Percentiles rank a stretch among this genome's conserved stretches.
phyloP scores from a whole-genome alignment of 30 jellyfish, hydroid and myxozoan genomes.

The Cassiopea xamachana region DNA sequence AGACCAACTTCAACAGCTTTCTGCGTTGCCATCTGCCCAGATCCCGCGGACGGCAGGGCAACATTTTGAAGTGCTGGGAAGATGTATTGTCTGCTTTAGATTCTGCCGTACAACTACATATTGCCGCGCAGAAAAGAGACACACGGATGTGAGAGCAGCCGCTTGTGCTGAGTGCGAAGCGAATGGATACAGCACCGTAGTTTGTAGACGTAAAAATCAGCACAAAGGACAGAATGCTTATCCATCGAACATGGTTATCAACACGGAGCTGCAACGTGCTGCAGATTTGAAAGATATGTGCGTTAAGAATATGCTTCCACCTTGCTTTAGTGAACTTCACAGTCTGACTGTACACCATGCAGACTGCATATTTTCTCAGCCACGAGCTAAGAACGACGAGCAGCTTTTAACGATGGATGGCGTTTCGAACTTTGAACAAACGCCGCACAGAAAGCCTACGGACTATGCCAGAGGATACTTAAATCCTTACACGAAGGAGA shows the following conservation, averaged over 20 bases:
- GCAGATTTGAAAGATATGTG: conserved; percentile 93
- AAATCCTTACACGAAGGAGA: conserved; percentile 88
- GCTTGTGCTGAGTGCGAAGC: conserved; percentile 96
- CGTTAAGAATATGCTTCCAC: conserved; percentile 82
- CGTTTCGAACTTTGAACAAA: conserved; percentile 12
- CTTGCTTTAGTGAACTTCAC: conserved; percentile 93
- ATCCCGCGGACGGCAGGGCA: conserved; percentile 86
- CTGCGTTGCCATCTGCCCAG: conserved; percentile 54
- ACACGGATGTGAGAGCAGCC: conserved; percentile 93
- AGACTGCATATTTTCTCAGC: conserved; percentile 93
- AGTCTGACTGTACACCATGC: conserved; percentile 98
- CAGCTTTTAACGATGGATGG: conserved; percentile 54
- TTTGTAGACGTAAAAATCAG: conserved; percentile 89
- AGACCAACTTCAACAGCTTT: conserved; percentile 41
- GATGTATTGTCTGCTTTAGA: conserved; percentile 95
- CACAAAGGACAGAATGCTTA: conserved; percentile 98
- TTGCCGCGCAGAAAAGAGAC: conserved; percentile 98
- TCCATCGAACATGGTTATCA: conserved; percentile 94
- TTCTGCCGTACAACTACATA: conserved; percentile 98
- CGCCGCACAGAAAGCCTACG: conserved; percentile 83
- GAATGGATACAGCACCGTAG: conserved; percentile 95
- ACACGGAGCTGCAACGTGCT: conserved; percentile 85
- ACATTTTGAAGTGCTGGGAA: conserved; percentile 96
- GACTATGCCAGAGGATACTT: conserved; percentile 98
- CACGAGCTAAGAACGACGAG: conserved; percentile 59